Evolutionary conservation across 1,140 invertebrate genomes (phyloP).

Genomic region (Aphis craccivora): DNA sequence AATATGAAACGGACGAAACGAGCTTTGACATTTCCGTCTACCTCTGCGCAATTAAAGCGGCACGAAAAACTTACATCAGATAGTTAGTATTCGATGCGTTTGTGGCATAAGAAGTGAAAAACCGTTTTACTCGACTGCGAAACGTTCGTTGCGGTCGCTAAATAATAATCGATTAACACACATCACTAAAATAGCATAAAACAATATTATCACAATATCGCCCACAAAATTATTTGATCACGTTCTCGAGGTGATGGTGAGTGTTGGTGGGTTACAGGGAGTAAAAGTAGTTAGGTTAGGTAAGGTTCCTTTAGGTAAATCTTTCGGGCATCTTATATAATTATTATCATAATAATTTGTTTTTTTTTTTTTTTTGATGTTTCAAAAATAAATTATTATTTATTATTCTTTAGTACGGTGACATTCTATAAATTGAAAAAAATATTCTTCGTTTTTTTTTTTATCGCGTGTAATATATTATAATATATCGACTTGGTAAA

Average conservation of each 20-base stretch:
- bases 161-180: background rate
- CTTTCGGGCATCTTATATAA: background rate
- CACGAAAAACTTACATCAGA: background rate
- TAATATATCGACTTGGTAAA: too few relatives aligned
- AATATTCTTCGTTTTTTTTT: too few relatives aligned
- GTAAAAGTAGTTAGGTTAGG: background rate
- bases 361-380: background rate
- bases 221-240: background rate
- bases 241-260: too few relatives aligned
- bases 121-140: background rate
- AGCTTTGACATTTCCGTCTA: background rate
- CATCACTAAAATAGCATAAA: background rate
- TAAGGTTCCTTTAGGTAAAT: too few relatives aligned
- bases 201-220: background rate
- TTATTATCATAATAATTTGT: background rate
- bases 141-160: background rate
- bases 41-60: background rate
- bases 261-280: background rate
- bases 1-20: background rate
- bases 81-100: background rate
- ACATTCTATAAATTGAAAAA: too few relatives aligned
- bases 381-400: background rate
- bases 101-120: background rate
- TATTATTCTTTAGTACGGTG: too few relatives aligned
- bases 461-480: too few relatives aligned